Evolutionary conservation across 2,888 invertebrate genomes (phyloP), one percentile per base, ranked within the genome.

Genomic region (Anthoptus insignis): DNA sequence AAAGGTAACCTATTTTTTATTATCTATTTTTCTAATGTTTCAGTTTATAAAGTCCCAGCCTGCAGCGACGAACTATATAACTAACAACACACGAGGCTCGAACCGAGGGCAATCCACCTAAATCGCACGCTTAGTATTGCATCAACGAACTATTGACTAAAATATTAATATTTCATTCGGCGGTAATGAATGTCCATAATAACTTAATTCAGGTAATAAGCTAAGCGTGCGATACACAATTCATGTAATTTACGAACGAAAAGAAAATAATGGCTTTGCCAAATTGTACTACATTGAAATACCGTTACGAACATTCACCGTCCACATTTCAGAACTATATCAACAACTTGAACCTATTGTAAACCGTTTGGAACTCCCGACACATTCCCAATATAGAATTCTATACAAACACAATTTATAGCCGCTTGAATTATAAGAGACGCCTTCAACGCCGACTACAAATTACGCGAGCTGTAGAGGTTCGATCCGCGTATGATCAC

Each of bases 191-290:
- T 45, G 1, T 45, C 45, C 45, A 22, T 74, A 74, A 74, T 74
- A 37, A 21, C 32, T 4, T 5, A 42, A 53, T 14, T 39, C 32
- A 42, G 16, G 24, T 6, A 8, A 11, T 24, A 13, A 54, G n/a
- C 53, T 45, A 47, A 34, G 61, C 47, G 34, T 37, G 47, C 61
- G 61, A 61, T 37, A 22, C 29, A 61, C 61, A 61, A 54, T 47
- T 61, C 54, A 49, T 54, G 45, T 34, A 54, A 47, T 61, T 54
- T 53, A 56, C 47, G 11, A 61, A 54, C 76, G 72, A 73, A 72
- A 70, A 70, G 73, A 75, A 78, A 81, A 81, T 74, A 79, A 78
- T 84, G 86, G 86, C 87, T 81, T 76, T 74, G 86, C 84, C 82
- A 74, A 82, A 85, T 86, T 87, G 81, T 81, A 86, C 84, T 87